A percentile compares a stretch with the other conserved stretches of the same genome.
These are phyloP conservation scores for Psilopogon haemacephalus DNA, from an alignment of 2,113 vertebrate species.

Conservation along the genomic window DNA sequence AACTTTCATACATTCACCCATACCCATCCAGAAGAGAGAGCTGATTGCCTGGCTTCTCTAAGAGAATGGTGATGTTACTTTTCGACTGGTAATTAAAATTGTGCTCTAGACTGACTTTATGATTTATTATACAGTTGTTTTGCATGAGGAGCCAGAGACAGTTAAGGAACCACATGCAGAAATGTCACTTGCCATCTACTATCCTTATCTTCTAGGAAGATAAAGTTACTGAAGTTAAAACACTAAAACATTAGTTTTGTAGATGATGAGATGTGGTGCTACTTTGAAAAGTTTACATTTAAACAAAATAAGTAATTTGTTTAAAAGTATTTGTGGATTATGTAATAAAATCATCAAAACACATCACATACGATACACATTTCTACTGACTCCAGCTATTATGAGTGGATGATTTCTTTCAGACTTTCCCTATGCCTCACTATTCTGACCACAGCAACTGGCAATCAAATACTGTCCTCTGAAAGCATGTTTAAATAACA, in stretches of 20 bases:
- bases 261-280: background rate
- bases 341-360: background rate
- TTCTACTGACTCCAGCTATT: background rate
- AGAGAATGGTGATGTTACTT: background rate
- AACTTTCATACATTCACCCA: background rate
- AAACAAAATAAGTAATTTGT: slow-evolving; percentile 20
- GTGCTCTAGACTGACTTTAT: background rate
- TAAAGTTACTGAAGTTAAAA: slow-evolving; percentile 2
- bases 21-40: background rate
- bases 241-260: background rate
- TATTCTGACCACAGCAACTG: background rate
- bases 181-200: slow-evolving; percentile 14
- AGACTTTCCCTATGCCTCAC: background rate
- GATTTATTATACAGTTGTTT: background rate
- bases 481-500: background rate
- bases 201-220: background rate
- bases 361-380: background rate
- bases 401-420: background rate
- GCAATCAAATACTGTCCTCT: background rate
- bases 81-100: slow-evolving; percentile 3
- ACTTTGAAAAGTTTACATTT: slow-evolving; percentile 20
- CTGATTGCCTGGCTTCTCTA: background rate
- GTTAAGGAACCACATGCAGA: background rate
- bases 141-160: background rate
- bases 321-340: slow-evolving; percentile 22